These are phyloP conservation scores for Neomonachus schauinslandi DNA, from an alignment of 2,113 vertebrate genomes.

Conservation along the genomic window DNA sequence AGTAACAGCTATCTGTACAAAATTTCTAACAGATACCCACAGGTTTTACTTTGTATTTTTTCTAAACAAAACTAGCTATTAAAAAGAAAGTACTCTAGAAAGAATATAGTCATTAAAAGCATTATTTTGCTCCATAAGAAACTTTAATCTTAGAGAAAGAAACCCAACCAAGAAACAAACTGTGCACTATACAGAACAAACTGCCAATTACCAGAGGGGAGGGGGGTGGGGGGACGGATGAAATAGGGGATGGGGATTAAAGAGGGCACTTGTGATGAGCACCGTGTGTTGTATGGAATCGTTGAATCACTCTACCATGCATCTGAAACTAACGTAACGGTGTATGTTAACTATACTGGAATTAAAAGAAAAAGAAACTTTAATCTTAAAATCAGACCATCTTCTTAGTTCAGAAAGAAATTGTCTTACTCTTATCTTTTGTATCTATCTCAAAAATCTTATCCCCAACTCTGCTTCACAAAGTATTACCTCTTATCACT, in stretches of 20 bases:
- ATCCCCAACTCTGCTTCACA: neutral
- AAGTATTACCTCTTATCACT: neutral
- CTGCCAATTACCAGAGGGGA: neutral
- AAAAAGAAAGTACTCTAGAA: neutral
- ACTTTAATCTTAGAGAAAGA: slow-evolving; percentile 24
- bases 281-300: neutral
- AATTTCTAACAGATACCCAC: neutral
- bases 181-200: neutral
- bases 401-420: slow-evolving; percentile 10
- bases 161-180: neutral
- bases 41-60: slow-evolving; percentile 32
- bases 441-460: slow-evolving; percentile 18
- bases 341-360: neutral
- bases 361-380: neutral
- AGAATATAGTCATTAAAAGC: neutral
- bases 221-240: neutral
- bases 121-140: slow-evolving; percentile 22
- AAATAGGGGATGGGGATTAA: neutral
- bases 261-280: neutral
- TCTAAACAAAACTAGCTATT: slow-evolving; percentile 10
- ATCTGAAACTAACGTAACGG: neutral
- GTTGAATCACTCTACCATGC: neutral
- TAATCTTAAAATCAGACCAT: slow-evolving; percentile 43
- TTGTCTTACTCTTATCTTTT: slow-evolving; percentile 2
- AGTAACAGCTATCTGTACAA: neutral